These are phyloP conservation scores for Tridacna crocea DNA, from an alignment of 2,888 invertebrate species.

Conservation along the genomic window DNA sequence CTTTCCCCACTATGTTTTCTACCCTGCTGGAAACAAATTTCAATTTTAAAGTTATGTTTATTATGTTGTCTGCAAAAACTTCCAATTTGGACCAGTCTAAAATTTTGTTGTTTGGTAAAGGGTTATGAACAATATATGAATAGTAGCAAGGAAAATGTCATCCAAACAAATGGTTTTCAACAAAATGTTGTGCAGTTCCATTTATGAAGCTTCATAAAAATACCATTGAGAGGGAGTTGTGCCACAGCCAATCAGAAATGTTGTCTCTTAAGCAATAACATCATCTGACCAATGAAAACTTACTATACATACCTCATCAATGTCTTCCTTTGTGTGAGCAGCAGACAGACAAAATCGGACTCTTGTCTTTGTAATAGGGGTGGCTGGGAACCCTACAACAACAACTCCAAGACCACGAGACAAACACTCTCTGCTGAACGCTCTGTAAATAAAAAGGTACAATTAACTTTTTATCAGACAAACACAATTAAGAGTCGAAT, in stretches of 20 bases:
- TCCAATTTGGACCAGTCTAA: too few relatives aligned
- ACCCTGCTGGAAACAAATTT: too few relatives aligned
- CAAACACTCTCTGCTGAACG: conserved; percentile 93
- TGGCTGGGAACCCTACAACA: conserved; percentile 99
- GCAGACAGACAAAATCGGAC: conserved; percentile 94
- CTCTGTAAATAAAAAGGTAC: conserved; percentile 86
- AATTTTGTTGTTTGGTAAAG: neutral
- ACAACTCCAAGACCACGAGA: conserved; percentile 94
- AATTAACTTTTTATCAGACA: too few relatives aligned
- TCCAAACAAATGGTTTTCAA: too few relatives aligned
- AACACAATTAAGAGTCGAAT: too few relatives aligned
- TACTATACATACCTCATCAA: conserved; percentile 88
- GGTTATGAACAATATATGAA: neutral
- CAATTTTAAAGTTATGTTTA: too few relatives aligned
- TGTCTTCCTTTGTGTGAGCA: conserved; percentile 96
- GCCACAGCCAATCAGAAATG: too few relatives aligned
- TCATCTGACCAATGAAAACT: neutral
- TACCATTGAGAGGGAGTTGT: too few relatives aligned
- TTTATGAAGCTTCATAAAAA: too few relatives aligned
- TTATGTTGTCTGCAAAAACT: neutral
- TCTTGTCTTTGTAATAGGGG: conserved; percentile 95
- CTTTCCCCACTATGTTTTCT: neutral
- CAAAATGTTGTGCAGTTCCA: too few relatives aligned
- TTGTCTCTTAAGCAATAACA: too few relatives aligned
- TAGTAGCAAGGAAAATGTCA: too few relatives aligned